Percentiles rank a stretch among this genome's conserved stretches.
phyloP scores from a whole-genome alignment of 2,888 invertebrate genomes.

The Dendrolimus pini region DNA sequence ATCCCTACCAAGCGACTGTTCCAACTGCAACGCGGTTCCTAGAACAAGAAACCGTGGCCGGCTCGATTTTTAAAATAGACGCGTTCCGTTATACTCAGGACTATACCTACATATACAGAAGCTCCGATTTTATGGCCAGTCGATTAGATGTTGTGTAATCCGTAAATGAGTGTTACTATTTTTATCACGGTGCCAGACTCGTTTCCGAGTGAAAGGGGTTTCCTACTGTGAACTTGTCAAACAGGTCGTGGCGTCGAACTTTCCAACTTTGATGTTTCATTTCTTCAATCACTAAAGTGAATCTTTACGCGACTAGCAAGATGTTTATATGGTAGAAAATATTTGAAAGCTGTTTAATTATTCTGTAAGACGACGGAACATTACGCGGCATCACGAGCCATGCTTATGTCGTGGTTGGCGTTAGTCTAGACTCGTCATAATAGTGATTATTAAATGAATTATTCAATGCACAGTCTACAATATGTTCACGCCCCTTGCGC shows the following conservation, averaged over 20 bases:
- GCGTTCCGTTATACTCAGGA: constrained; percentile 50
- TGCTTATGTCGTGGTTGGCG: constrained; percentile 2
- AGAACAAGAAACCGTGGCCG: constrained; percentile 46
- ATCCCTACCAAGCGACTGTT: constrained; percentile 6
- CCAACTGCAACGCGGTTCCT: constrained; percentile 36
- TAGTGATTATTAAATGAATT: constrained; percentile 3
- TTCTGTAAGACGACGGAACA: not conserved
- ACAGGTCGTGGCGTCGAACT: constrained; percentile 40
- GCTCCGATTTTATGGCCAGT: constrained; percentile 46
- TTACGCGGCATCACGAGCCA: not conserved
- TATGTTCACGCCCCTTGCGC: not conserved
- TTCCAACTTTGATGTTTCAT: constrained; percentile 32
- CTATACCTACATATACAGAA: constrained; percentile 21
- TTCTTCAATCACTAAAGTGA: constrained; percentile 5
- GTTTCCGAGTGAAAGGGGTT: constrained; percentile 65
- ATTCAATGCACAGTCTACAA: not conserved
- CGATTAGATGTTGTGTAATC: constrained; percentile 58
- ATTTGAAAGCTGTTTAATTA: not conserved
- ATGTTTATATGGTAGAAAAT: no score
- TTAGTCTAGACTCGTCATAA: not conserved
- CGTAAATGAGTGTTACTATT: constrained; percentile 53
- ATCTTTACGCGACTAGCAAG: no score
- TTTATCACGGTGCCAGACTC: constrained; percentile 38
- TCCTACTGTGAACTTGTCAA: constrained; percentile 46
- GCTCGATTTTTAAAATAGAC: constrained; percentile 68